Base-by-base conservation (phyloP, 2,113 vertebrate genomes). In the Zeus faber region DNA sequence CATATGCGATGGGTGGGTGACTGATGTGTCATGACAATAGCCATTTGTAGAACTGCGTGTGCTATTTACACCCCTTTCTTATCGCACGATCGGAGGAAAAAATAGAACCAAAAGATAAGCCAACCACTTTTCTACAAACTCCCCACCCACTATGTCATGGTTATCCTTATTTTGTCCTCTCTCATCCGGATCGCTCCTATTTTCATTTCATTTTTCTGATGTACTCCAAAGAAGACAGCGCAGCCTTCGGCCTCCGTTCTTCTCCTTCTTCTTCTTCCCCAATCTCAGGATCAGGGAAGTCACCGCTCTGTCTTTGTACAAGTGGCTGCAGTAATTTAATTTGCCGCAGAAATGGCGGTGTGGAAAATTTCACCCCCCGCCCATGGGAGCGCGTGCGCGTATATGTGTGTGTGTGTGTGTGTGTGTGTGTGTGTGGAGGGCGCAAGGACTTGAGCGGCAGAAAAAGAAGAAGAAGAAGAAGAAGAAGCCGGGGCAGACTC, bases 291-390 rank as follows among this genome's bases (percentile, higher is more conserved):
- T 92, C 91, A 91, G 94, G 93, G 92, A 94, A 95, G 93, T 95
- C 93, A 89, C 89, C 93, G 89, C 85, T 83, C 91, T 14, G 33
- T n/a, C n/a, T 94, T 93, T 92, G 92, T 94, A 94, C 93, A 94
- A 95, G 93, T 91, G 92, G 88, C 91, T 90, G 61, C 90, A 93
- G 93, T 98, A 98, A 98, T 98, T 97, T 94, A 98, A 98, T 98
- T 95, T 98, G 94, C 93, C 92, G 93, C 93, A 95, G 93, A 94
- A 96, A 98, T 93, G 95, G 92, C 92, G 85, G 89, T 85, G 86
- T 95, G 92, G 92, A 94, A 96, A 95, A 97, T 98, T 94, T 96
- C 93, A 98, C 96, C 95, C 89, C 90, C 85, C 21, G 17, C 83
- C 74, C 22, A 63, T 37, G 59, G 52, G 64, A 23, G 24, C 13